Evolutionary conservation across 2,113 vertebrate species (phyloP).

Genomic region (Microcebus ravelobensis): DNA sequence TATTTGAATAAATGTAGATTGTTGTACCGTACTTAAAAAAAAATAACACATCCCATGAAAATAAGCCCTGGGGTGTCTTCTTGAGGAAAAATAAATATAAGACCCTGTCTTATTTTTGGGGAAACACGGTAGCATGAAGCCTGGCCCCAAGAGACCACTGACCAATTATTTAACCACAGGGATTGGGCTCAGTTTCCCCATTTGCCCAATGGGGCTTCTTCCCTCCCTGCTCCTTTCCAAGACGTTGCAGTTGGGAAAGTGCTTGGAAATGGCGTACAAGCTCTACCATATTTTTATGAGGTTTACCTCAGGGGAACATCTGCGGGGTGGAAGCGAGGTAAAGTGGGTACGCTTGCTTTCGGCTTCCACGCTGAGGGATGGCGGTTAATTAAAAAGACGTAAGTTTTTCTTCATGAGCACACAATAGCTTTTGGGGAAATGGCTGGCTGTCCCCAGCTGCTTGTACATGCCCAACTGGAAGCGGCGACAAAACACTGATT

Average conservation of each 20-base stretch:
- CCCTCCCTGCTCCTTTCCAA: neutral
- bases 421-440: slow-evolving; percentile 63
- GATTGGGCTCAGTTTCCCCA: neutral
- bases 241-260: neutral
- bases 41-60: too few species aligned
- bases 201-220: neutral
- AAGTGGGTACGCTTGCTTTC: neutral
- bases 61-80: too few species aligned
- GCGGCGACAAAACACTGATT: slow-evolving; percentile 70
- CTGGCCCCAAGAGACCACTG: neutral
- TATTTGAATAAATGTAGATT: too few species aligned
- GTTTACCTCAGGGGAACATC: slow-evolving; percentile 23
- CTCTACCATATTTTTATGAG: neutral
- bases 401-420: slow-evolving; percentile 57
- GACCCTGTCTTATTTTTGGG: too few species aligned
- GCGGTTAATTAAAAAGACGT: slow-evolving; percentile 46
- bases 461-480: slow-evolving; percentile 64
- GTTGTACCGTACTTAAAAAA: too few species aligned
- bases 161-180: neutral
- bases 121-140: neutral
- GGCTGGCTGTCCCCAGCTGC: slow-evolving; percentile 73
- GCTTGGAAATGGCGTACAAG: neutral
- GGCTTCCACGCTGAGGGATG: neutral
- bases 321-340: slow-evolving; percentile 61
- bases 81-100: too few species aligned